Evolutionary conservation across 2,113 vertebrate genomes (phyloP).

Genomic region (Cottus gobio): DNA sequence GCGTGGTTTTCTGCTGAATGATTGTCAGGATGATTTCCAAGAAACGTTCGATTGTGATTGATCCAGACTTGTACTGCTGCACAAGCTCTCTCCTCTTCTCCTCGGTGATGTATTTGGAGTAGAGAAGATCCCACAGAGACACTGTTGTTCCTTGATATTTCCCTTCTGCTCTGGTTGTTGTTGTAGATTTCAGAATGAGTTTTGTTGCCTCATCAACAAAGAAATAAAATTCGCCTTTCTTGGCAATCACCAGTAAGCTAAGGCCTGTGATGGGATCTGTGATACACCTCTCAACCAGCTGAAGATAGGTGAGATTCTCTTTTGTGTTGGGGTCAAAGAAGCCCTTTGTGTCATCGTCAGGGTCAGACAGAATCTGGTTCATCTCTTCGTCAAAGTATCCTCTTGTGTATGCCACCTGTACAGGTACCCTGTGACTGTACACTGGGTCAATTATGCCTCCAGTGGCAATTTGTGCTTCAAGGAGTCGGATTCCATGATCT

Average conservation of each 20-base stretch:
- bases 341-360: conserved; percentile 76
- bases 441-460: conserved; percentile 78
- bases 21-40: conserved; percentile 76
- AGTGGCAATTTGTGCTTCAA: conserved; percentile 78
- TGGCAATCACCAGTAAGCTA: conserved; percentile 77
- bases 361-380: conserved; percentile 74
- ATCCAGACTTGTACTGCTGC: conserved; percentile 69
- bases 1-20: conserved; percentile 44
- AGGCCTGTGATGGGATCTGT: conserved; percentile 75
- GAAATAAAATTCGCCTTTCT: conserved; percentile 79
- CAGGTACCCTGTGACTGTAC: conserved; percentile 72
- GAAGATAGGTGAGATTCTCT: conserved; percentile 87
- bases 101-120: conserved; percentile 83
- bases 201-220: conserved; percentile 75
- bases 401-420: conserved; percentile 85
- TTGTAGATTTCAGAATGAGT: conserved; percentile 68
- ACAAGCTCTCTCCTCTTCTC: conserved; percentile 79
- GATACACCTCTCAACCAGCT: conserved; percentile 82
- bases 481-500: conserved; percentile 75
- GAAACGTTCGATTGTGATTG: conserved; percentile 72
- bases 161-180: conserved; percentile 75
- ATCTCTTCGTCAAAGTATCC: conserved; percentile 88
- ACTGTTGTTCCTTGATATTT: conserved; percentile 78
- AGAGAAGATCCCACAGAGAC: conserved; percentile 85
- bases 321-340: conserved; percentile 82